A percentile compares a stretch with the other conserved stretches of the same genome.
Conservation (phyloP, 2,888 invertebrate genomes). For the Strigamia transsilvanica region DNA sequence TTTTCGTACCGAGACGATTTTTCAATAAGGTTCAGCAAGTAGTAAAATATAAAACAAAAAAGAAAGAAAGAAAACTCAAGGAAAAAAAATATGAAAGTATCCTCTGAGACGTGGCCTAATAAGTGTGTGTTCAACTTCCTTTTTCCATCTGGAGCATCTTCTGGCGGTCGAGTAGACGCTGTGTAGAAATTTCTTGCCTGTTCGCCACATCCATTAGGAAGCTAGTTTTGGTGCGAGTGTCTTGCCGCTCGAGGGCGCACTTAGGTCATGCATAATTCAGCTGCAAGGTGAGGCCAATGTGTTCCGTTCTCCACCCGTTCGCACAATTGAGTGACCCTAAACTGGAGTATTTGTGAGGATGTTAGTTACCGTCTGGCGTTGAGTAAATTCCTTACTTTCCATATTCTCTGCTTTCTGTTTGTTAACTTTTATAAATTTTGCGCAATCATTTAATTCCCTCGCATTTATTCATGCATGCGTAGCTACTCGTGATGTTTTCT, state of each 20-base stretch:
- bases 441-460: slow-evolving; percentile 15
- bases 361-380: slow-evolving; percentile 24
- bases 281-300: slow-evolving; percentile 45
- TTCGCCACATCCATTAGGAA: slow-evolving; percentile 49
- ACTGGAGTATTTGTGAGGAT: slow-evolving; percentile 42
- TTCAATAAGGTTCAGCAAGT: slow-evolving; percentile 37
- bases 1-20: slow-evolving; percentile 13
- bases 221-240: slow-evolving; percentile 49
- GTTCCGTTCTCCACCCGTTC: slow-evolving; percentile 37
- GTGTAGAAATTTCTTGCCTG: slow-evolving; percentile 43
- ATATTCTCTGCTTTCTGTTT: background rate
- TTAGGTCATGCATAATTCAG: slow-evolving; percentile 44
- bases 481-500: background rate
- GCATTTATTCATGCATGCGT: background rate
- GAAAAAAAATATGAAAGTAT: slow-evolving; percentile 7
- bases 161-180: slow-evolving; percentile 28
- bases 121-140: slow-evolving; percentile 45
- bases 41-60: slow-evolving; percentile 2
- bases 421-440: background rate
- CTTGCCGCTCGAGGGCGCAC: slow-evolving; percentile 49
- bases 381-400: background rate
- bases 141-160: slow-evolving; percentile 37
- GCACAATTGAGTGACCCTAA: slow-evolving; percentile 48
- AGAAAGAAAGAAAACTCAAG: background rate
- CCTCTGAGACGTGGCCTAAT: slow-evolving; percentile 40